Evolutionary conservation across 2,888 invertebrate species (phyloP), one percentile per base, ranked within the genome.

Genomic region (Chloromyia formosa): DNA sequence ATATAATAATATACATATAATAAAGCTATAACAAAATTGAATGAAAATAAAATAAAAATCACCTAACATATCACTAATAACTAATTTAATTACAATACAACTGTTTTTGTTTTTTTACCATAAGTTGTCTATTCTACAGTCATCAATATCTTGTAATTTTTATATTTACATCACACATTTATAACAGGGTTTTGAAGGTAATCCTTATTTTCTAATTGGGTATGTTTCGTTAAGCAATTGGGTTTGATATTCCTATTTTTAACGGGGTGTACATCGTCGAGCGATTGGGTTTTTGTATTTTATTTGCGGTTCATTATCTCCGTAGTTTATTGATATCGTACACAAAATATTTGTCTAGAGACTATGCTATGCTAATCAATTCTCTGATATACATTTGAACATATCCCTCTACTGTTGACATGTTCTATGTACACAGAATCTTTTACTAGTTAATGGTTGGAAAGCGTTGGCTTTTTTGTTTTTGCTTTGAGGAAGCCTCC

Each of bases 161-260:
- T 62, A 62, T 62, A 62, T 62, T 62, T 62, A 62, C 62, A 62
- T 62, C 62, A 62, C 62, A 62, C 62, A 62, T 62, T 35, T 35
- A 62, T 16, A 35, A 62, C 40, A 62, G 20, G 22, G 20, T 23
- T 22, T 3, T 49, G n/a, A n/a, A 49, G 49, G 49, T 49, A 49
- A 12, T n/a, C 10, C 49, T n/a, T 49, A 49, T 49, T 12, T 49
- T 49, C 27, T 35, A 35, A 7, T 7, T 7, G 27, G 27, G 27
- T 35, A 35, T 35, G 27, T 35, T 4, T 35, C 7, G 27, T 7
- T 35, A 35, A 35, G 7, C 27, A 35, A 35, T n/a, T n/a, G n/a
- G n/a, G n/a, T n/a, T n/a, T n/a, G 7, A 35, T 35, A 2, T 4
- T 35, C 7, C 27, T 35, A 35, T 35, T 35, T 35, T 35, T 35